These are phyloP conservation scores for Drosophila lini DNA, from an alignment of 1,140 invertebrate species.

Conservation along the genomic window DNA sequence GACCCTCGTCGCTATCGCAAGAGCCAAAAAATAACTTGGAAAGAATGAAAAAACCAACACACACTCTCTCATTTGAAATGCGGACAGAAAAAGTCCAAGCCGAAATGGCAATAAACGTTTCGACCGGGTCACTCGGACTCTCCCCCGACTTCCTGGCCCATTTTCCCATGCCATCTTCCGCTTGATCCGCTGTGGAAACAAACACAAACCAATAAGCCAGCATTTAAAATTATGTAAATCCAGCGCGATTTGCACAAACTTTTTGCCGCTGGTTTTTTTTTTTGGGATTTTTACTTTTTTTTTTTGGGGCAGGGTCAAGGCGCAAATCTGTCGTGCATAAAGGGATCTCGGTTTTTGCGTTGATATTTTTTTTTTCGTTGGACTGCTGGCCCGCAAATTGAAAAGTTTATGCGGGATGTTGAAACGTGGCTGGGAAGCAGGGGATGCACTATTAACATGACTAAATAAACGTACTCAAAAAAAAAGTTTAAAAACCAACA, in stretches of 20 bases:
- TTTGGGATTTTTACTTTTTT: background rate
- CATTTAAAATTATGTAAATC: slow-evolving; percentile 78
- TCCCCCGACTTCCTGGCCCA: slow-evolving; percentile 38
- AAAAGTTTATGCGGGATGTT: slow-evolving; percentile 57
- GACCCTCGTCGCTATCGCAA: slow-evolving; percentile 30
- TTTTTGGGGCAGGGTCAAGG: slow-evolving; percentile 53
- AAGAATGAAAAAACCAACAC: slow-evolving; percentile 4
- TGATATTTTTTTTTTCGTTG: slow-evolving; percentile 7
- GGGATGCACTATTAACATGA: slow-evolving; percentile 39
- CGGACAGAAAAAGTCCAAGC: slow-evolving; percentile 38
- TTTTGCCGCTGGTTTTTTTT: slow-evolving; percentile 39
- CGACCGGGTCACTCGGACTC: slow-evolving; percentile 59
- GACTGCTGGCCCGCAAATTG: slow-evolving; percentile 61
- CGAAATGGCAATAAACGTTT: slow-evolving; percentile 66
- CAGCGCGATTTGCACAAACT: slow-evolving; percentile 74
- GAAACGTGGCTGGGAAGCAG: background rate
- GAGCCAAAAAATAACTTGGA: slow-evolving; percentile 15
- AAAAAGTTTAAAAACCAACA: slow-evolving; percentile 5
- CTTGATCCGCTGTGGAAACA: slow-evolving; percentile 58
- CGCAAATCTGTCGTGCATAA: slow-evolving; percentile 69
- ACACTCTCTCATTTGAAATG: slow-evolving; percentile 11
- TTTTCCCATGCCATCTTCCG: slow-evolving; percentile 31
- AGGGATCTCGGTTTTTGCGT: slow-evolving; percentile 54
- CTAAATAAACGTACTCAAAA: slow-evolving; percentile 2
- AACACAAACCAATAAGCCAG: slow-evolving; percentile 76